Percentiles rank a stretch among this genome's conserved stretches.
Evolutionary conservation across 2,113 vertebrate genomes (phyloP).

Genomic region (Marmota flaviventris): DNA sequence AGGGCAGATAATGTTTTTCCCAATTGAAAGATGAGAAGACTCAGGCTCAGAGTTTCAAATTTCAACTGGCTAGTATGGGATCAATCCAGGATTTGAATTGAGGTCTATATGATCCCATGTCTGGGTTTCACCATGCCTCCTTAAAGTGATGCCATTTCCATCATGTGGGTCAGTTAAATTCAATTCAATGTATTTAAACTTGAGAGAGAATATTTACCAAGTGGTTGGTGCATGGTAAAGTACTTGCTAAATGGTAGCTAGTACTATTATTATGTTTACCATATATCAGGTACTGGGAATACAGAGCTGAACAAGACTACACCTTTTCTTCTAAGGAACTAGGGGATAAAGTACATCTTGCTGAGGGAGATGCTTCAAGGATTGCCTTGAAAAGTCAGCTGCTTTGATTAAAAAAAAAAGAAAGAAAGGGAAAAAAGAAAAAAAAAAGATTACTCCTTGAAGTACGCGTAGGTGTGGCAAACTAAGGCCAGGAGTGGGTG

Average conservation of each 20-base stretch:
- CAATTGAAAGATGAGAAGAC: neutral
- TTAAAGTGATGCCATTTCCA: neutral
- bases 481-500: neutral
- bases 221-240: neutral
- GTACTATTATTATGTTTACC: neutral
- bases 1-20: neutral
- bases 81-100: neutral
- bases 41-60: neutral
- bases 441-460: neutral
- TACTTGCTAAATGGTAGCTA: neutral
- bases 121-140: neutral
- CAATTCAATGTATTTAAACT: neutral
- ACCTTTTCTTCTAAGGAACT: neutral
- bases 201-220: neutral
- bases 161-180: neutral
- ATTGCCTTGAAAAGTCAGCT: constrained; percentile 26
- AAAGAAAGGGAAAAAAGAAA: neutral
- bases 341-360: neutral
- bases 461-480: neutral
- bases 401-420: neutral
- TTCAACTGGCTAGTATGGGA: neutral
- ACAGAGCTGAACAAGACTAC: neutral
- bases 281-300: neutral
- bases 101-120: neutral
- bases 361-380: neutral